These are phyloP conservation scores for Thalassaphorura encarpata DNA, from an alignment of 1,140 invertebrate species.

Conservation along the genomic window DNA sequence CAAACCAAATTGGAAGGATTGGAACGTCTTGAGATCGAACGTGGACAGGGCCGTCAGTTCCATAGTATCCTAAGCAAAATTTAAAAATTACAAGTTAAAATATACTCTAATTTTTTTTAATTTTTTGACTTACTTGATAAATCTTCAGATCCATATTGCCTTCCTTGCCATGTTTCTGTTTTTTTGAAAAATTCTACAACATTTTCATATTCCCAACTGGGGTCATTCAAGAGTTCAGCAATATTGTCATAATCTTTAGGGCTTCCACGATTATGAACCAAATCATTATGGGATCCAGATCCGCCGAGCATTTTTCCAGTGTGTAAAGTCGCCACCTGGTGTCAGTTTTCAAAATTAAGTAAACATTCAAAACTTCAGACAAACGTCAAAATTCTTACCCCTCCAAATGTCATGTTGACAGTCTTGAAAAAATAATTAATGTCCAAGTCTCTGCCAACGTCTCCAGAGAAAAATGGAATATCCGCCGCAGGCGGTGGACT, in stretches of 20 bases:
- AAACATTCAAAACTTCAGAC: background rate
- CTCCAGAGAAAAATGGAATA: background rate
- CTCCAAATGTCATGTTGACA: background rate
- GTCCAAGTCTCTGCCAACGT: background rate
- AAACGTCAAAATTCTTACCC: conserved; percentile 1
- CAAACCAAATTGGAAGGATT: background rate
- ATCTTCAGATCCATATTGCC: background rate
- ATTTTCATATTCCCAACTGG: conserved; percentile 56
- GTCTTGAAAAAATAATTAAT: background rate
- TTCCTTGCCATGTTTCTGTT: conserved; percentile 38
- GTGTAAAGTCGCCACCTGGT: too few species aligned
- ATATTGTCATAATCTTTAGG: conserved; percentile 68
- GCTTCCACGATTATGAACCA: conserved; percentile 11
- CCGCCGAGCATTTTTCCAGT: conserved; percentile 13
- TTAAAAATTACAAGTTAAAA: background rate
- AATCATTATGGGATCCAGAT: background rate
- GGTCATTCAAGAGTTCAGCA: conserved; percentile 47
- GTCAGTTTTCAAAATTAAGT: background rate
- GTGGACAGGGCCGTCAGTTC: background rate
- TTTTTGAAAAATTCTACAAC: conserved; percentile 40
- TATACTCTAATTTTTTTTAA: background rate
- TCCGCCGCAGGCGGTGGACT: background rate
- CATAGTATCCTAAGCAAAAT: background rate
- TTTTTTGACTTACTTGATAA: background rate
- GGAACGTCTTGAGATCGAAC: background rate